Base-by-base conservation (phyloP, 1,140 invertebrate species). In the Chelonus insularis region DNA sequence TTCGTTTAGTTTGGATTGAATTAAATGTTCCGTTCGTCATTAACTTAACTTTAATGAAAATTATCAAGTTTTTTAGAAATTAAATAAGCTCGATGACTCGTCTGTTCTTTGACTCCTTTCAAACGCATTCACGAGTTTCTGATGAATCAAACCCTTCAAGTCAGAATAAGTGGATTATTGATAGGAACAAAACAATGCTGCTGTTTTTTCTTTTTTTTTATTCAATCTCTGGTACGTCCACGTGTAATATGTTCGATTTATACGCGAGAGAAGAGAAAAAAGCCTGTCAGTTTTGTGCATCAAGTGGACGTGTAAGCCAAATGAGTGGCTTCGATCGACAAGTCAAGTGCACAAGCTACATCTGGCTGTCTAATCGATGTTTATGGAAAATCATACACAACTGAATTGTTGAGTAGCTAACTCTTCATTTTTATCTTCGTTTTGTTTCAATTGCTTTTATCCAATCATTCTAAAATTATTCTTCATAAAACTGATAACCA, bases 161-260 rank as follows among this genome's bases (percentile, higher is more conserved):
- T 75, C 73, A 67, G 68, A 64, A 68, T 74, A 76, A 79, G 76
- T 79, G 76, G 77, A 79, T 78, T 77, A 79, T 78, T 72, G 77
- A 77, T 55, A 70, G 76, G 76, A 70, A 72, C 71, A 75, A 79
- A 79, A 79, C 77, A 79, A 79, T 77, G 72, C 70, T 69, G 66
- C 64, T 62, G 36, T 57, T 72, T 72, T 74, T 76, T 79, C 72
- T 76, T 78, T 74, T 66, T 60, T 64, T 52, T 61, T 67, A 55
- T 64, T 57, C 60, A 47, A 64, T 71, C 62, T 59, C 5, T 39
- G 14, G 51, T 57, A 20, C 54, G 29, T 20, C 16, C 5, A 58
- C 52, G 68, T 64, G 68, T 77, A 77, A 77, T 78, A 77, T 72
- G 74, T 70, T 77, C 70, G 63, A 72, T 29, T 29, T 29, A 7